Percentiles rank a stretch among this genome's conserved stretches.
phyloP scores from a whole-genome alignment of 2,888 invertebrate genomes.

The Microctonus hyperodae region DNA sequence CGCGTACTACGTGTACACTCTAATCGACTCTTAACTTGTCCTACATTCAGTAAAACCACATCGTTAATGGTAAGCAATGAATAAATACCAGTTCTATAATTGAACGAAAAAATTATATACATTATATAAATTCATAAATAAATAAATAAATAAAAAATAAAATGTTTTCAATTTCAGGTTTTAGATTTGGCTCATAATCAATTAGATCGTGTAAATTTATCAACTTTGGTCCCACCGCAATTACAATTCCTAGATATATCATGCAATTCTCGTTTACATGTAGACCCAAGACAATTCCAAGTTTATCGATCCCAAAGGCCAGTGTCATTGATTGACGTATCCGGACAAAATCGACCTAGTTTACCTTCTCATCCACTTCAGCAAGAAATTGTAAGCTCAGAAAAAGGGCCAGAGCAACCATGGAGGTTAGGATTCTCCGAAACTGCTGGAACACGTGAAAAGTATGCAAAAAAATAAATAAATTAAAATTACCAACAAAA shows the following conservation, averaged over 20 bases:
- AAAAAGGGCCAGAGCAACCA: constrained; percentile 70
- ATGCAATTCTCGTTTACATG: constrained; percentile 81
- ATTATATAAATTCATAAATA: not conserved
- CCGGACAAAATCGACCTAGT: constrained; percentile 77
- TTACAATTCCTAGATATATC: constrained; percentile 86
- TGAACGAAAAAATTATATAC: constrained; percentile 51
- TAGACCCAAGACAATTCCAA: constrained; percentile 83
- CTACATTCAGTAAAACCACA: constrained; percentile 77
- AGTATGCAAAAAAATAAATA: constrained; percentile 46
- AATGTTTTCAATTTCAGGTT: constrained; percentile 64
- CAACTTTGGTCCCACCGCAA: constrained; percentile 79
- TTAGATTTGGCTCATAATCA: constrained; percentile 87
- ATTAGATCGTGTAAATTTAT: constrained; percentile 79
- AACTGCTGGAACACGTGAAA: constrained; percentile 77
- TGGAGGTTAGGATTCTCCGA: constrained; percentile 88
- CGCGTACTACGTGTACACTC: constrained; percentile 82
- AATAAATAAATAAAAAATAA: not conserved
- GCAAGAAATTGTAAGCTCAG: constrained; percentile 60
- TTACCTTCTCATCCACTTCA: constrained; percentile 67
- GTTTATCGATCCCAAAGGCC: constrained; percentile 81
- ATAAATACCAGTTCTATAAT: constrained; percentile 53
- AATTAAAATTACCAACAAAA: too few relatives aligned
- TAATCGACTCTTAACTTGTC: constrained; percentile 78
- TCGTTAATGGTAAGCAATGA: constrained; percentile 69
- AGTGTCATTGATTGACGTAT: constrained; percentile 84